Evolutionary conservation across 2,888 invertebrate species (phyloP).

Genomic region (Lobophora halterata): DNA sequence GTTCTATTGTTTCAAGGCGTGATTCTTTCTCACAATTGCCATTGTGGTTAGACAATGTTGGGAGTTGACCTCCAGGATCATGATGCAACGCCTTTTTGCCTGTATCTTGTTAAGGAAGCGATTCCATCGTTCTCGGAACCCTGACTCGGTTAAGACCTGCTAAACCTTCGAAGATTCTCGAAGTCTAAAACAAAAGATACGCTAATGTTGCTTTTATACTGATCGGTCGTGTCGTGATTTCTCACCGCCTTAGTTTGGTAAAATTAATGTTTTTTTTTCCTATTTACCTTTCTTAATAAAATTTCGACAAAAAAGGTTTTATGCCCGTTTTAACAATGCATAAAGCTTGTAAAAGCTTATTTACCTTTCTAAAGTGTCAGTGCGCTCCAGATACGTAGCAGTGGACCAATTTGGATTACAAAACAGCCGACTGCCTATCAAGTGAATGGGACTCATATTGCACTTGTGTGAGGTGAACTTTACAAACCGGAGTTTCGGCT

Average conservation of each 20-base stretch:
- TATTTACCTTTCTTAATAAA: constrained; percentile 5
- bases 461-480: constrained; percentile 13
- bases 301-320: constrained; percentile 11
- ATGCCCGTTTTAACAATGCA: no score
- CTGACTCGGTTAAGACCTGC: constrained; percentile 33
- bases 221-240: no score
- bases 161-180: no score
- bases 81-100: constrained; percentile 58
- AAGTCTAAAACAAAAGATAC: constrained; percentile 24
- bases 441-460: constrained; percentile 29
- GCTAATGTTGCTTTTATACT: constrained; percentile 2
- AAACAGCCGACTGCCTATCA: constrained; percentile 22
- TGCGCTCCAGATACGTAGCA: constrained; percentile 18
- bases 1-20: constrained; percentile 62
- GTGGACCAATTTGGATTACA: constrained; percentile 28
- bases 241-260: no score
- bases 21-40: constrained; percentile 76
- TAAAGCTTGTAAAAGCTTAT: constrained; percentile 8
- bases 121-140: constrained; percentile 44
- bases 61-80: constrained; percentile 71
- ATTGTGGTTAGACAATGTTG: constrained; percentile 77
- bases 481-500: neutral
- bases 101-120: constrained; percentile 41
- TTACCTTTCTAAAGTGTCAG: constrained; percentile 25
- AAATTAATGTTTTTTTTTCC: no score